Percentiles rank a stretch among this genome's conserved stretches.
Evolutionary conservation across 2,888 invertebrate genomes (phyloP).

Genomic region (Liodrosophila aerea): DNA sequence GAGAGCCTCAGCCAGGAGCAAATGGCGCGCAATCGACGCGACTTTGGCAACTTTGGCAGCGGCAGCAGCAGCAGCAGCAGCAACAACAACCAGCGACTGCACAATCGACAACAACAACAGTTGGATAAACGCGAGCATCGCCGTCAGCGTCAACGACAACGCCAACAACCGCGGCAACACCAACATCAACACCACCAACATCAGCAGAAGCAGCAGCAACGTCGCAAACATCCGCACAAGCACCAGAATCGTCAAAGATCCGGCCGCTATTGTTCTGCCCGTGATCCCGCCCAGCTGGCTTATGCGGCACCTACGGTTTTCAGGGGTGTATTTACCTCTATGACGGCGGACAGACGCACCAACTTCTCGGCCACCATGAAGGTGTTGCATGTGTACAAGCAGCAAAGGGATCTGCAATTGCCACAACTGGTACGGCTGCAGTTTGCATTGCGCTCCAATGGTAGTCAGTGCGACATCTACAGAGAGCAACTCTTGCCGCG

Average conservation of each 20-base stretch:
- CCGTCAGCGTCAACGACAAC: constrained; percentile 42
- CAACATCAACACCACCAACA: constrained; percentile 39
- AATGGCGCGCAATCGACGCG: constrained; percentile 79
- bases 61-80: constrained; percentile 20
- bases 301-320: constrained; percentile 87
- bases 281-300: constrained; percentile 86
- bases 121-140: constrained; percentile 40
- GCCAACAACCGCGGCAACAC: constrained; percentile 27
- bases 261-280: constrained; percentile 84
- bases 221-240: constrained; percentile 56
- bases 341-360: constrained; percentile 84
- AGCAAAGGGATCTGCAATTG: constrained; percentile 82
- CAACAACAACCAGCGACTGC: constrained; percentile 40
- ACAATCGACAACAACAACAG: constrained; percentile 54
- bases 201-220: constrained; percentile 43
- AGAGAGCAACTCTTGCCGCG: constrained; percentile 80
- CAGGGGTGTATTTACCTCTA: constrained; percentile 86
- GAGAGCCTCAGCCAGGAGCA: constrained; percentile 59
- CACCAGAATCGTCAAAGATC: constrained; percentile 58
- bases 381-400: constrained; percentile 86
- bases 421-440: constrained; percentile 80
- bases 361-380: constrained; percentile 87
- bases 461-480: constrained; percentile 82
- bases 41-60: constrained; percentile 58
- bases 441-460: constrained; percentile 80